A percentile compares a stretch with the other conserved stretches of the same genome.
Evolutionary conservation across 2,797 vertebrate species (phyloP).

Genomic region (Argya squamiceps): DNA sequence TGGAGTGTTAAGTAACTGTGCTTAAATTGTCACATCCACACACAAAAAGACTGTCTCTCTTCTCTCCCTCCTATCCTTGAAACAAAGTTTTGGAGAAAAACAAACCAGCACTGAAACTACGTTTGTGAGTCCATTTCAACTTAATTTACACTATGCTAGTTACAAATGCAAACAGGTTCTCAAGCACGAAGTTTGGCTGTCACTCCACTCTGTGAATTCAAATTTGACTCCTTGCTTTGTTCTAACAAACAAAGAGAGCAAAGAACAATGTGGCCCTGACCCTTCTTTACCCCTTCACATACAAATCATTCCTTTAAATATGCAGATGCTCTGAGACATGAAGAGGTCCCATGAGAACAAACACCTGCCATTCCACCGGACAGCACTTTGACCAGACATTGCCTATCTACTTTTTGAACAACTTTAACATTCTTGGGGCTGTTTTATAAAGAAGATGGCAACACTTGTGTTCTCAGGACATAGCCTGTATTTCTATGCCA

Average conservation of each 20-base stretch:
- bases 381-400: background rate
- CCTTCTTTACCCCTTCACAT: slow-evolving; percentile 7
- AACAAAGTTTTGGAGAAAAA: slow-evolving; percentile 1
- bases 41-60: background rate
- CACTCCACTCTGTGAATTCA: background rate
- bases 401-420: background rate
- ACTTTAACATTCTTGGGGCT: background rate
- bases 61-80: background rate
- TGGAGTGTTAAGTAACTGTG: background rate
- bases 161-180: slow-evolving; percentile 48
- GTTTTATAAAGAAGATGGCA: background rate
- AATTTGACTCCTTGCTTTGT: slow-evolving; percentile 57
- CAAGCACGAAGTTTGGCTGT: background rate
- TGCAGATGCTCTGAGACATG: background rate
- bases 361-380: background rate
- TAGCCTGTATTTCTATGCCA: background rate
- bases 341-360: slow-evolving; percentile 31
- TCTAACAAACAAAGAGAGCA: slow-evolving; percentile 45
- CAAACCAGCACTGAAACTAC: background rate
- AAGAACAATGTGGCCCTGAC: slow-evolving; percentile 23
- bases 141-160: slow-evolving; percentile 31
- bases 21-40: background rate
- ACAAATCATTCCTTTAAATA: slow-evolving; percentile 42
- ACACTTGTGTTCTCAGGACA: background rate
- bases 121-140: background rate